These are phyloP conservation scores for Prionailurus viverrinus DNA, from an alignment of 2,113 vertebrate species.

Conservation along the genomic window DNA sequence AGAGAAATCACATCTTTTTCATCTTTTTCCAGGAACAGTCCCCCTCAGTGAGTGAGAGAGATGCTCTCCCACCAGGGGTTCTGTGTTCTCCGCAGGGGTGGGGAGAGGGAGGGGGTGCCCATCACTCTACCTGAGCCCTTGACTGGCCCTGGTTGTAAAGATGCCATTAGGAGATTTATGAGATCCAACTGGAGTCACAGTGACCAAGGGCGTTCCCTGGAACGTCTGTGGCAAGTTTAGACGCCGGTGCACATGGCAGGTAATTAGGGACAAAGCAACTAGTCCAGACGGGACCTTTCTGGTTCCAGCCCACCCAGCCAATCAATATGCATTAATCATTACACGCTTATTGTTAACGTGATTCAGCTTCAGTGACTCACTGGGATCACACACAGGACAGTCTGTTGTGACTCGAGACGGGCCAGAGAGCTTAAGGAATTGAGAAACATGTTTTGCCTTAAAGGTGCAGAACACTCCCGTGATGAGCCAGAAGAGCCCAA, in stretches of 20 bases:
- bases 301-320: neutral
- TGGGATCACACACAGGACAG: conserved; percentile 39
- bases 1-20: neutral
- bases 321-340: conserved; percentile 43
- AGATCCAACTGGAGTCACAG: neutral
- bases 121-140: neutral
- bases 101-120: rapidly evolving
- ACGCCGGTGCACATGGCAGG: neutral
- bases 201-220: neutral
- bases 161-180: neutral
- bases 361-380: conserved; percentile 75
- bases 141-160: neutral
- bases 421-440: conserved; percentile 37
- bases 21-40: neutral
- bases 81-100: neutral
- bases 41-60: neutral
- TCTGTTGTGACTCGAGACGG: conserved; percentile 69
- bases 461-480: neutral
- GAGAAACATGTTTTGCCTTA: conserved; percentile 38
- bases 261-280: neutral
- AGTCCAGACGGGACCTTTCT: conserved; percentile 48
- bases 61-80: neutral
- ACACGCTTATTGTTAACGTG: conserved; percentile 15
- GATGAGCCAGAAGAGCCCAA: neutral
- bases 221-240: neutral